phyloP scores from a whole-genome alignment of 2,113 vertebrate species.

The Zingel zingel region DNA sequence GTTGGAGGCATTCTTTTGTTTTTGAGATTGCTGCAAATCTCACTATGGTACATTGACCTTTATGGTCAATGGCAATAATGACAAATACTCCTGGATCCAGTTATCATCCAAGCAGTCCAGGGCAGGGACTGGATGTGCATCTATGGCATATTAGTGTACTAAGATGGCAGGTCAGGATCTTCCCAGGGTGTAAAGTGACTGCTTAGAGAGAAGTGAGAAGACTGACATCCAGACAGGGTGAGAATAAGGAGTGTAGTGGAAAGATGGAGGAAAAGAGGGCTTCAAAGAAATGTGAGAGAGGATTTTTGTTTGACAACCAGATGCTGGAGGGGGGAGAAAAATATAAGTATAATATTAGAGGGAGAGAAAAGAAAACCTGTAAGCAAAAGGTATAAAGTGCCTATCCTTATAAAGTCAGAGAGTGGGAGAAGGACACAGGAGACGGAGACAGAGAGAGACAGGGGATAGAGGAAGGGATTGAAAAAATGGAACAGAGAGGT shows the following conservation, averaged over 20 bases:
- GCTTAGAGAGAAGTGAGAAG: neutral
- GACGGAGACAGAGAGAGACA: neutral
- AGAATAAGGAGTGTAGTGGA: neutral
- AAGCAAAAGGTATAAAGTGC: conserved; percentile 42
- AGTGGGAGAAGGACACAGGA: conserved; percentile 24
- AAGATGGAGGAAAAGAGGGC: conserved; percentile 2
- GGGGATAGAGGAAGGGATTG: conserved; percentile 20
- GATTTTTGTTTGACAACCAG: conserved; percentile 33
- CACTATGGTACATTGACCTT: neutral
- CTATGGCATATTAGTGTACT: neutral
- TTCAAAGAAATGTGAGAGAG: conserved; percentile 2
- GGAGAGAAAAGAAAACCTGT: conserved; percentile 25
- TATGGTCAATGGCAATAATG: neutral
- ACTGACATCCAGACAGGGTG: neutral
- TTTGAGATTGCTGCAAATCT: neutral
- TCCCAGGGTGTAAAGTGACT: conserved; percentile 2
- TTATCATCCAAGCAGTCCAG: neutral
- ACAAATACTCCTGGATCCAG: conserved; percentile 13
- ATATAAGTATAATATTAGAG: conserved; percentile 26
- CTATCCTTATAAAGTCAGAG: conserved; percentile 35
- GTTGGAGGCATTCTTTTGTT: neutral
- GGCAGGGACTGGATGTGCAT: neutral
- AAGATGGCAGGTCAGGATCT: conserved; percentile 17
- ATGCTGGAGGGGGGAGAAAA: conserved; percentile 2
- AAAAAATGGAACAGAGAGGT: conserved; percentile 38